phyloP scores from a whole-genome alignment of 1,140 invertebrate species.

The Marisa cornuarietis region DNA sequence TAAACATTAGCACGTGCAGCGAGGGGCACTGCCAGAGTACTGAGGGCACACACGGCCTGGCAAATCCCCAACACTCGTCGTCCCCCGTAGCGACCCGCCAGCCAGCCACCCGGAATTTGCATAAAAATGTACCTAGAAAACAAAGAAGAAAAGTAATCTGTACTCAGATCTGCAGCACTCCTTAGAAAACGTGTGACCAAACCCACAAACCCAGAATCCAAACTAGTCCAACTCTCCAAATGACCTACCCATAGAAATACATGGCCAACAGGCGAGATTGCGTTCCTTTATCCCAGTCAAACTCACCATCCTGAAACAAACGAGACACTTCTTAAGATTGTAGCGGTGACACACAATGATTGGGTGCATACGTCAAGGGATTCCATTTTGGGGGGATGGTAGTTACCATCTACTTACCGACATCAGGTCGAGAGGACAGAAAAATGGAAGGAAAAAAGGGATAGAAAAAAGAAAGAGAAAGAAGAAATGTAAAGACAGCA shows the following conservation, averaged over 20 bases:
- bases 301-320: slow-evolving; percentile 70
- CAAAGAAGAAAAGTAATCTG: neutral
- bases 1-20: slow-evolving; percentile 38
- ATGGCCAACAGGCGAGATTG: slow-evolving; percentile 84
- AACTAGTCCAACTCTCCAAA: slow-evolving; percentile 47
- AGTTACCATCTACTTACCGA: neutral
- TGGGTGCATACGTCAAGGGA: too few relatives aligned
- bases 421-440: neutral
- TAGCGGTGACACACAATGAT: neutral
- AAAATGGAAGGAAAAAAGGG: neutral
- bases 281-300: slow-evolving; percentile 81
- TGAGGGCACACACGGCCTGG: slow-evolving; percentile 36
- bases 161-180: too few relatives aligned
- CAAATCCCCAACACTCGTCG: slow-evolving; percentile 50
- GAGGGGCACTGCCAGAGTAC: slow-evolving; percentile 44
- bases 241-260: slow-evolving; percentile 83
- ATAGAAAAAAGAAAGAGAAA: neutral
- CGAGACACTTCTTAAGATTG: neutral
- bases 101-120: slow-evolving; percentile 70
- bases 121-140: slow-evolving; percentile 27
- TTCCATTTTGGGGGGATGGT: neutral
- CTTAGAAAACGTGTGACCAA: too few relatives aligned
- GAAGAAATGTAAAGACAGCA: too few relatives aligned
- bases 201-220: too few relatives aligned
- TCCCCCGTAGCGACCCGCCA: slow-evolving; percentile 54